These are phyloP conservation scores for Colletes latitarsis DNA, from an alignment of 1,140 invertebrate species.

Conservation along the genomic window DNA sequence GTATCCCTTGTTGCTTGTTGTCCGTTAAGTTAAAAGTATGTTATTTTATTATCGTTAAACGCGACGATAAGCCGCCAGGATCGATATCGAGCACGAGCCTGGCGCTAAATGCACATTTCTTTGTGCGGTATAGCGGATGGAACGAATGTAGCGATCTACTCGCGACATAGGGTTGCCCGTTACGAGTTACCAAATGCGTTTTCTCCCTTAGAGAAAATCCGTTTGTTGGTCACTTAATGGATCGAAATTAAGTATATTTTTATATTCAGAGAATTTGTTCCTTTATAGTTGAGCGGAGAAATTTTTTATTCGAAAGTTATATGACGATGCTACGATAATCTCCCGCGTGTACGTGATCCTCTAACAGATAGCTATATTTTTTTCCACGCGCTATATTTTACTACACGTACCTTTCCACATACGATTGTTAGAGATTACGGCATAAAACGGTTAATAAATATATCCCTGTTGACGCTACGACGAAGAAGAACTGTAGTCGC, in stretches of 20 bases:
- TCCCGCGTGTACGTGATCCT: no score
- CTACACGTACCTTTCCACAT: slow-evolving; percentile 28
- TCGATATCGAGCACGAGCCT: background rate
- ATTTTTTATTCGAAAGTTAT: no score
- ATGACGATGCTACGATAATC: no score
- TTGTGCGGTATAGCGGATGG: background rate
- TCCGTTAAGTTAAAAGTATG: slow-evolving; percentile 40
- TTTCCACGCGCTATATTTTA: background rate
- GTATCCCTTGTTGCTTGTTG: slow-evolving; percentile 12
- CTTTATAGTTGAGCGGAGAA: no score
- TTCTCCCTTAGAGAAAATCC: no score
- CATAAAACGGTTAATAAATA: slow-evolving; percentile 32
- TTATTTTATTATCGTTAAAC: slow-evolving; percentile 40
- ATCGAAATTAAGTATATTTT: no score
- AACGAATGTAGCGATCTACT: no score
- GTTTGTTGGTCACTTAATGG: no score
- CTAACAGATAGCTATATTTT: no score
- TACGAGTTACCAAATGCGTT: no score
- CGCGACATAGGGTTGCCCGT: no score
- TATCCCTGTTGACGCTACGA: slow-evolving; percentile 44
- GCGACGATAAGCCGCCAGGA: background rate
- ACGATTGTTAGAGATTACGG: slow-evolving; percentile 32
- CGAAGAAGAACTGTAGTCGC: slow-evolving; percentile 36
- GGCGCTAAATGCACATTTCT: slow-evolving; percentile 19
- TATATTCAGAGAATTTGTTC: no score